Evolutionary conservation across 2,113 vertebrate species (phyloP), one percentile per base, ranked within the genome.

Genomic region (Dissostichus mawsoni): DNA sequence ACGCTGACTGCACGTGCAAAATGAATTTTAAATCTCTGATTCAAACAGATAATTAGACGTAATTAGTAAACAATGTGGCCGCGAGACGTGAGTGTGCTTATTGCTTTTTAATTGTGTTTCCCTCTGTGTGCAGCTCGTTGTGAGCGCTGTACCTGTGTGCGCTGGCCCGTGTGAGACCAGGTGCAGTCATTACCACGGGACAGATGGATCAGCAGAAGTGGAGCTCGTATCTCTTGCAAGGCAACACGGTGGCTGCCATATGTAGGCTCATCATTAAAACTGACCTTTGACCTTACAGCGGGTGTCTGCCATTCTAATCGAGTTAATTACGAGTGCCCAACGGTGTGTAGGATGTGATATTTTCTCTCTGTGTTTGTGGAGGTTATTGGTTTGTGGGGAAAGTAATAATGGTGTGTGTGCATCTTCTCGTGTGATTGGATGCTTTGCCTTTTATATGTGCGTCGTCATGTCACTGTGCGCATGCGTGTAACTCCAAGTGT

Each of bases 261-360:
- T 94, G 93, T 68, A 89, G 82, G 73, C 90, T 82, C 88, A 74
- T 93, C 92, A 92, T 93, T 93, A 94, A 92, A 92, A 90, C 36
- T 80, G 80, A 92, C 83, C 92, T 83, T 69, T 90, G 90, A 94
- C 91, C 90, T 78, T 83, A 65, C 70, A 33, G 75, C 14, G 56
- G 76, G 75, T 78, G 86, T 64, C 64, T 68, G 84, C 65, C 87
- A 85, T 83, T 84, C 56, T 85, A 83, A 88, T 81, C 18, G 76
- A 83, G 85, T 84, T 87, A 85, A 91, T 89, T 84, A 90, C 78
- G 70, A 76, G 18, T 16, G 81, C 57, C 74, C 69, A 53, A 64
- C 9, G 9, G 71, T 50, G 77, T 65, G 71, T 44, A n/a, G 73
- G 72, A 72, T 55, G 72, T 65, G 71, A 20, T 68, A 69, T 81